A percentile compares a stretch with the other conserved stretches of the same genome.
phyloP scores from a whole-genome alignment of 2,797 vertebrate genomes.

The Merluccius polli region DNA sequence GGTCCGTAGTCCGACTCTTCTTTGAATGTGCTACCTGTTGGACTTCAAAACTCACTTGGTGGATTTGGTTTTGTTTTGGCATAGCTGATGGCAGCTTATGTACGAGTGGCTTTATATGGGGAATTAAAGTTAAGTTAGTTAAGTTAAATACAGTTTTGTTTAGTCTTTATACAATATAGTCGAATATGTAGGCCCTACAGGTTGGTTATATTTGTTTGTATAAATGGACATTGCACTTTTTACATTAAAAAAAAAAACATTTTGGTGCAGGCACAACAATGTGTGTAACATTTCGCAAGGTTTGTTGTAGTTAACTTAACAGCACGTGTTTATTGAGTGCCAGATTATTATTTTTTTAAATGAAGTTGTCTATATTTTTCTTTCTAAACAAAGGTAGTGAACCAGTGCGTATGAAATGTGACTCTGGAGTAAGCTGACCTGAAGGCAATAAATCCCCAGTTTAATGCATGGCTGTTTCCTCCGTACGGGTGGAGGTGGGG shows the following conservation, averaged over 20 bases:
- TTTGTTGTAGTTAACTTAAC: not conserved
- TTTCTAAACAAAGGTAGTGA: constrained; percentile 56
- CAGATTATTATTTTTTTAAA: not conserved
- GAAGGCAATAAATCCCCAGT: constrained; percentile 90
- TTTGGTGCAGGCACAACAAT: not conserved
- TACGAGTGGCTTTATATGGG: not conserved
- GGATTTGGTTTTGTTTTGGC: not conserved
- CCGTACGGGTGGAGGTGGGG: constrained; percentile 81
- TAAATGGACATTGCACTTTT: not conserved
- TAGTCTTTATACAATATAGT: not conserved
- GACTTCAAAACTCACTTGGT: not conserved
- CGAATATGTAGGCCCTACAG: not conserved
- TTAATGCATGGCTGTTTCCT: constrained; percentile 88
- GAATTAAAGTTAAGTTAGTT: not conserved
- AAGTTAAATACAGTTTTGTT: not conserved
- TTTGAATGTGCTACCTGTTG: not conserved
- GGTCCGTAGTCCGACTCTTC: too few species aligned
- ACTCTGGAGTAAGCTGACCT: constrained; percentile 76
- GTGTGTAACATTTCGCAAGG: not conserved
- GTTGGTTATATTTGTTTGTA: not conserved
- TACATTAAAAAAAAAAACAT: not conserved
- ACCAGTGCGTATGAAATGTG: constrained; percentile 69
- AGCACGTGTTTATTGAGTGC: not conserved
- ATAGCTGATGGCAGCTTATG: not conserved
- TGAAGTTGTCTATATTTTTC: not conserved